Conservation (phyloP, 2,888 invertebrate species). For the Macaria liturata region DNA sequence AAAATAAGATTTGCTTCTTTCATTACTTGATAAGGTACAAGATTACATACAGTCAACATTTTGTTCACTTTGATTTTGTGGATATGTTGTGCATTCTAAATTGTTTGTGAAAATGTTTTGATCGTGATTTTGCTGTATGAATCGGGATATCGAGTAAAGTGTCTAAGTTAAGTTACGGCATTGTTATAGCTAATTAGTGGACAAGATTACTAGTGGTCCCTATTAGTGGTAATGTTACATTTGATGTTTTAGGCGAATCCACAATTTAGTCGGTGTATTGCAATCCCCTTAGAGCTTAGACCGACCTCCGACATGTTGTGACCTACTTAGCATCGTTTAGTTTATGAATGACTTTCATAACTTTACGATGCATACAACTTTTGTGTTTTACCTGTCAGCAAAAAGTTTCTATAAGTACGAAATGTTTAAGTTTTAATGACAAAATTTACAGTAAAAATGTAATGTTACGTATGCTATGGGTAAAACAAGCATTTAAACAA, state of each 20-base stretch:
- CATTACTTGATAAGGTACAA: slow-evolving; percentile 68
- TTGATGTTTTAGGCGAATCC: slow-evolving; percentile 71
- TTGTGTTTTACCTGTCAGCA: slow-evolving; percentile 26
- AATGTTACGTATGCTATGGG: slow-evolving; percentile 32
- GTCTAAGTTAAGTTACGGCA: slow-evolving; percentile 70
- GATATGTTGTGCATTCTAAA: slow-evolving; percentile 35
- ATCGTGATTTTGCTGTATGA: slow-evolving; percentile 50
- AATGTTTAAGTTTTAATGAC: too few relatives aligned
- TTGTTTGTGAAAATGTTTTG: slow-evolving; percentile 47
- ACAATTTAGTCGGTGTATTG: slow-evolving; percentile 73
- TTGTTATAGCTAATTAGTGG: slow-evolving; percentile 72
- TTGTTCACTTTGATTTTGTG: slow-evolving; percentile 50
- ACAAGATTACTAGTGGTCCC: slow-evolving; percentile 62
- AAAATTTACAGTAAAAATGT: not conserved
- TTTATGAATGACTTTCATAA: slow-evolving; percentile 28
- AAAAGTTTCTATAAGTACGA: slow-evolving; percentile 24
- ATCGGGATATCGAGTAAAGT: slow-evolving; percentile 56
- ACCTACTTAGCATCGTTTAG: slow-evolving; percentile 29
- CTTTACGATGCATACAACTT: slow-evolving; percentile 30
- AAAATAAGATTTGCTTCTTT: slow-evolving; percentile 61
- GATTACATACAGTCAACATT: slow-evolving; percentile 64
- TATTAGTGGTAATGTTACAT: slow-evolving; percentile 73
- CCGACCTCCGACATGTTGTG: slow-evolving; percentile 58
- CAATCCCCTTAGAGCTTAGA: slow-evolving; percentile 62
- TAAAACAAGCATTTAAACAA: slow-evolving; percentile 58